A percentile compares a stretch with the other conserved stretches of the same genome.
phyloP scores from a whole-genome alignment of 2,113 vertebrate species.

The Lophochroa leadbeateri region DNA sequence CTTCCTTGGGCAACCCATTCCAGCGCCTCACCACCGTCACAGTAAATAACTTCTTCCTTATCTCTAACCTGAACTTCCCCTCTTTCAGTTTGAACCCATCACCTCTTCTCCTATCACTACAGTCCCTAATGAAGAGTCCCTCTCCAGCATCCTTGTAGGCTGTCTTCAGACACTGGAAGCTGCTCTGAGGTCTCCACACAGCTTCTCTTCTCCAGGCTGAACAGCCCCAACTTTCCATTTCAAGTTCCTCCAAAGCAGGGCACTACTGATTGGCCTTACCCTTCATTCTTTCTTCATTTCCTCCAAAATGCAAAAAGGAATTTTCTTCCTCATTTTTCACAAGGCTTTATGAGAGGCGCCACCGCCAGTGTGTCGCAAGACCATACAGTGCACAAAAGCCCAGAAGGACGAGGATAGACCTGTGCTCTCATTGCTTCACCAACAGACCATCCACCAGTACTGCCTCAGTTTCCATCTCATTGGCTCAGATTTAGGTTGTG shows the following conservation, averaged over 20 bases:
- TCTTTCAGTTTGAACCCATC: not conserved
- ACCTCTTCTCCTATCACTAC: not conserved
- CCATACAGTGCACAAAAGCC: not conserved
- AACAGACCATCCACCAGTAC: not conserved
- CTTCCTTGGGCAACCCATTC: not conserved
- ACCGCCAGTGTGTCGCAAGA: fast-evolving
- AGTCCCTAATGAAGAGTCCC: not conserved
- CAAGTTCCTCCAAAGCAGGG: not conserved
- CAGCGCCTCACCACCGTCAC: not conserved
- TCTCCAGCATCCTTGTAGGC: not conserved
- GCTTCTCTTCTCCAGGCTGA: not conserved
- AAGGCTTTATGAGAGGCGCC: not conserved
- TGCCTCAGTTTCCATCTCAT: not conserved
- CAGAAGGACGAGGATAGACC: fast-evolving
- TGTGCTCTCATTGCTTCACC: not conserved
- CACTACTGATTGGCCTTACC: not conserved
- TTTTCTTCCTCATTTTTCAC: not conserved
- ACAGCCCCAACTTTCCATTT: not conserved
- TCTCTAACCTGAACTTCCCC: not conserved
- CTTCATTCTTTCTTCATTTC: not conserved
- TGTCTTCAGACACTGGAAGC: not conserved
- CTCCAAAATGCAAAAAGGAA: not conserved
- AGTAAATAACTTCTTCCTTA: not conserved
- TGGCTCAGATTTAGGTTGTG: not conserved
- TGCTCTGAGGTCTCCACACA: not conserved